A percentile compares a stretch with the other conserved stretches of the same genome.
phyloP scores from a whole-genome alignment of 2,113 vertebrate species.

The Neogobius melanostomus region DNA sequence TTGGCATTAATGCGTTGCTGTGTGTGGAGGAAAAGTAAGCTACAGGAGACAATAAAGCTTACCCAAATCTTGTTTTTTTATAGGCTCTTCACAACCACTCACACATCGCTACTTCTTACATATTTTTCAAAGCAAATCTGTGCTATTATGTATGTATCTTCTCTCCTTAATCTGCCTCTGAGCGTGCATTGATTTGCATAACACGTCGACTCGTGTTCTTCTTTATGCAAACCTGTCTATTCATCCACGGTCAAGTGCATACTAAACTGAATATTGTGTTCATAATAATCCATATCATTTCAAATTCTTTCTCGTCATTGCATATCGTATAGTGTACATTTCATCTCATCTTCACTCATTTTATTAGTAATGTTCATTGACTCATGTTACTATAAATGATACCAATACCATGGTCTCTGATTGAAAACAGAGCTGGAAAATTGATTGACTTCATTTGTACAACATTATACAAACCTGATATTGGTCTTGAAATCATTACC shows the following conservation, averaged over 20 bases:
- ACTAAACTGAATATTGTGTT: not conserved
- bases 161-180: not conserved
- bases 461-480: too few relatives aligned
- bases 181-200: not conserved
- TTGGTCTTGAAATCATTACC: too few relatives aligned
- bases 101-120: not conserved
- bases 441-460: too few relatives aligned
- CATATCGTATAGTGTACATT: not conserved
- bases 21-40: not conserved
- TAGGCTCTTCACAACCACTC: not conserved
- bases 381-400: too few relatives aligned
- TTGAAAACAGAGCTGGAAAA: too few relatives aligned
- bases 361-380: not conserved
- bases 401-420: too few relatives aligned
- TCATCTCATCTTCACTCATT: not conserved
- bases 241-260: not conserved
- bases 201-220: not conserved
- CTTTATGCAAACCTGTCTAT: not conserved
- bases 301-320: not conserved
- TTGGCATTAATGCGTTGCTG: constrained; percentile 20
- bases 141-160: not conserved
- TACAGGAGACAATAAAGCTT: not conserved
- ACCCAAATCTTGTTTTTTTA: not conserved
- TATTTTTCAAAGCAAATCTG: not conserved
- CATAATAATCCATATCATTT: not conserved